phyloP scores from a whole-genome alignment of 2,888 invertebrate species.

The Lumbricus terrestris region DNA sequence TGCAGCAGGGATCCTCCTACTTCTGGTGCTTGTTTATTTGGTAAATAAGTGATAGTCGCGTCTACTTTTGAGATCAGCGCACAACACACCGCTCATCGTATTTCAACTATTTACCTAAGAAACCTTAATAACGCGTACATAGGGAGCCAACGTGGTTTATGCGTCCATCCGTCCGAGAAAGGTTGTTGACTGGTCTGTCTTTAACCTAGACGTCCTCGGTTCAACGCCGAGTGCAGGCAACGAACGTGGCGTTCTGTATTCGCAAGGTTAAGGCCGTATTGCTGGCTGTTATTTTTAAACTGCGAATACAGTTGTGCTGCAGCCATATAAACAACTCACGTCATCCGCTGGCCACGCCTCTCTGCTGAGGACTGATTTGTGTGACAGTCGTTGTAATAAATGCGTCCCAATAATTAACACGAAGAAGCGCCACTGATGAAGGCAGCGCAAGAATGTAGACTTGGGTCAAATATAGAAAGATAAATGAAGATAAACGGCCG shows the following conservation, averaged over 20 bases:
- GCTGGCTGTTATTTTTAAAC: neutral
- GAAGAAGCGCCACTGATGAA: neutral
- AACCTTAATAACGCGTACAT: neutral
- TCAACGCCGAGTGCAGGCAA: neutral
- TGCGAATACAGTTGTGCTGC: no score
- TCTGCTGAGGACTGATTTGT: neutral
- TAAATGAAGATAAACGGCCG: no score
- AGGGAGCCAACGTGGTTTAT: neutral
- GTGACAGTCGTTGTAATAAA: neutral
- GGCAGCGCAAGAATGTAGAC: neutral
- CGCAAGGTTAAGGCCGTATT: neutral
- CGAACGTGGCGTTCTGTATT: neutral
- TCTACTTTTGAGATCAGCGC: neutral
- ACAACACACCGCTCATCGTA: neutral
- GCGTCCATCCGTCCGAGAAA: neutral
- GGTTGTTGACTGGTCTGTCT: neutral
- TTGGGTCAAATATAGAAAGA: neutral
- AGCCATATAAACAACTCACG: neutral
- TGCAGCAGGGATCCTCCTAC: neutral
- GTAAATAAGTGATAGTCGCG: neutral
- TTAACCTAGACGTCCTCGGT: neutral
- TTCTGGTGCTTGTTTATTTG: neutral
- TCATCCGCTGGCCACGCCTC: neutral
- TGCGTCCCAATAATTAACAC: no score
- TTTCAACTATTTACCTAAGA: neutral